Percentiles rank a stretch among this genome's conserved stretches.
Evolutionary conservation across 2,888 invertebrate species (phyloP).

Genomic region (Sisyra terminalis): DNA sequence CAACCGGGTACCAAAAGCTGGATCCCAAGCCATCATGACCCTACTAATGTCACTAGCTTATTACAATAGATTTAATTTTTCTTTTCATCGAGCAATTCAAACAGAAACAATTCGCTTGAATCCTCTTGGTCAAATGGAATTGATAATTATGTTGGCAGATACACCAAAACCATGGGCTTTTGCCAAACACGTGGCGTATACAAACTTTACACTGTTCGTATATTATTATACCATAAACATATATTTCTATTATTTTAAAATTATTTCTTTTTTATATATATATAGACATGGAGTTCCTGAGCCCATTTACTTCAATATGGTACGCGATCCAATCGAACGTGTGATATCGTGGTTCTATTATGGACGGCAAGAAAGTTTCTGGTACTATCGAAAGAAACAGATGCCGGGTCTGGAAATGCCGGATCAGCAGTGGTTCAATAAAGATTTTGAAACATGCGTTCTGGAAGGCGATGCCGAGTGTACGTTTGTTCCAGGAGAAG

Average conservation of each 20-base stretch:
- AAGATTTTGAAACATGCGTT: constrained; percentile 81
- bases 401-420: constrained; percentile 80
- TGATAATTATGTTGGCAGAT: constrained; percentile 58
- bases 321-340: constrained; percentile 78
- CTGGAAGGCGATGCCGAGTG: constrained; percentile 70
- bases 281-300: constrained; percentile 62
- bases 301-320: constrained; percentile 81
- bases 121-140: constrained; percentile 62
- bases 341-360: constrained; percentile 90
- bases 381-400: constrained; percentile 75
- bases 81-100: constrained; percentile 72
- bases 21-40: constrained; percentile 84
- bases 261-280: constrained; percentile 14
- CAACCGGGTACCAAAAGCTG: constrained; percentile 83
- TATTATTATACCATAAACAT: too few relatives aligned
- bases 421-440: constrained; percentile 76
- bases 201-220: constrained; percentile 68
- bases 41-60: constrained; percentile 51
- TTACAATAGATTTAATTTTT: constrained; percentile 55
- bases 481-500: constrained; percentile 66
- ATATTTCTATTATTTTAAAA: neutral
- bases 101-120: constrained; percentile 76
- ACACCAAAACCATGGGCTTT: constrained; percentile 69
- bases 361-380: constrained; percentile 83
- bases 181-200: constrained; percentile 82